Base-by-base conservation (phyloP, 2,797 vertebrate species). In the Anguilla anguilla region DNA sequence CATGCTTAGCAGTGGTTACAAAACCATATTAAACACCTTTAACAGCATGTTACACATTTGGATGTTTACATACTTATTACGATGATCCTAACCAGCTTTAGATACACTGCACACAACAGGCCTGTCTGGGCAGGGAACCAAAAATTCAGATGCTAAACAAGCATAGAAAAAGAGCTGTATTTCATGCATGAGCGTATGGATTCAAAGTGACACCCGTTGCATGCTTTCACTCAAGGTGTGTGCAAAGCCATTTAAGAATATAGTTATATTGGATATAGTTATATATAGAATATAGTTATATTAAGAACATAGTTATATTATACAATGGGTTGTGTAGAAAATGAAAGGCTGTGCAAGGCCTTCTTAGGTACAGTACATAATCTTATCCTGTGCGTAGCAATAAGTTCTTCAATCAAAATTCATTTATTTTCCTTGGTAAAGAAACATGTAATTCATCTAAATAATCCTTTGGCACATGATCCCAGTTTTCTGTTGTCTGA, bases 51-150 rank as follows among this genome's bases (percentile, higher is more conserved):
- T 46, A 46, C 35, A 31, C 74, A 79, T 46, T 43, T 17, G 35
- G 6, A 74, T 55, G 67, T 74, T 86, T 53, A 86, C 46, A 28
- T 86, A 85, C 46, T 85, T 49, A 72, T 74, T 46, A 46, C 19
- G 17, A 64, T 25, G 53, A 82, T 82, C 79, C 22, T 9, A 10
- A 22, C 22, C 79, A 49, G 22, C 46, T 82, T 82, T 51, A 82
- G 19, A 19, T n/a, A n/a, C 46, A 49, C 43, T 51, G 46, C 3
- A 51, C 9, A 51, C 46, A 51, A 82, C 79, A 51, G 79, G 25
- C 46, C 3, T n/a, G 79, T 22, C 79, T 49, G 43, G 43, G 79
- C 79, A 49, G 5, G 11, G 79, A 25, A 82, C 79, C 79, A 82
- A 46, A 79, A 39, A 43, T 46, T 43, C 74, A 43, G 35, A 79